Conservation (phyloP, 2,888 invertebrate species). For the Ernsta delagoae region DNA sequence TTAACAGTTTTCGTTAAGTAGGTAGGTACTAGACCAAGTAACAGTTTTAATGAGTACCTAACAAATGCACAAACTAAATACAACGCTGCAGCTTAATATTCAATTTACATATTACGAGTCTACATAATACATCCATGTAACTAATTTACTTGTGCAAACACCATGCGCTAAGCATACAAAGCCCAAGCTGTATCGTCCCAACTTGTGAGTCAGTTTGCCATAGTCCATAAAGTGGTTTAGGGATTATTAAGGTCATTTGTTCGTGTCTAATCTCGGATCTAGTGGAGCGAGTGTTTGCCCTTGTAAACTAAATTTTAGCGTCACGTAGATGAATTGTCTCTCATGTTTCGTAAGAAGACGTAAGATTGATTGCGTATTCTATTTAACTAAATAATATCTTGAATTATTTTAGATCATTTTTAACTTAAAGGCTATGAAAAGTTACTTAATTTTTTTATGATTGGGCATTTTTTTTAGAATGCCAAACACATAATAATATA, state of each 20-base stretch:
- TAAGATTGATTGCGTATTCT: not conserved
- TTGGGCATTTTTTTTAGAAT: no score
- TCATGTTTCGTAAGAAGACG: constrained; percentile 5
- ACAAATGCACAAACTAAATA: not conserved
- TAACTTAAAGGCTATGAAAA: no score
- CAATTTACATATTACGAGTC: not conserved
- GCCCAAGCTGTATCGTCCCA: not conserved
- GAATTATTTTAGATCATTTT: no score
- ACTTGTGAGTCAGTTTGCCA: constrained; percentile 1
- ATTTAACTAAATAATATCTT: no score
- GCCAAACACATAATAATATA: no score
- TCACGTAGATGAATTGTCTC: not conserved
- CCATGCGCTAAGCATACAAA: not conserved
- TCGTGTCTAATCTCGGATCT: constrained; percentile 49
- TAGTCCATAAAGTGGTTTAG: constrained; percentile 17
- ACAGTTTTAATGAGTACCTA: no score
- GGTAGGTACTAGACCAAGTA: no score
- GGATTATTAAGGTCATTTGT: constrained; percentile 30
- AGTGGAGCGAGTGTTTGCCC: constrained; percentile 22
- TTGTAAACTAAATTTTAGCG: constrained; percentile 5
- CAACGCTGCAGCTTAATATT: not conserved
- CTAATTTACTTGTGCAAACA: not conserved
- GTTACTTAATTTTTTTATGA: no score
- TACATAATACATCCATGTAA: not conserved
- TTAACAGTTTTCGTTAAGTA: no score